Evolutionary conservation across 2,113 vertebrate species (phyloP).

Genomic region (Oceanodroma tethys): DNA sequence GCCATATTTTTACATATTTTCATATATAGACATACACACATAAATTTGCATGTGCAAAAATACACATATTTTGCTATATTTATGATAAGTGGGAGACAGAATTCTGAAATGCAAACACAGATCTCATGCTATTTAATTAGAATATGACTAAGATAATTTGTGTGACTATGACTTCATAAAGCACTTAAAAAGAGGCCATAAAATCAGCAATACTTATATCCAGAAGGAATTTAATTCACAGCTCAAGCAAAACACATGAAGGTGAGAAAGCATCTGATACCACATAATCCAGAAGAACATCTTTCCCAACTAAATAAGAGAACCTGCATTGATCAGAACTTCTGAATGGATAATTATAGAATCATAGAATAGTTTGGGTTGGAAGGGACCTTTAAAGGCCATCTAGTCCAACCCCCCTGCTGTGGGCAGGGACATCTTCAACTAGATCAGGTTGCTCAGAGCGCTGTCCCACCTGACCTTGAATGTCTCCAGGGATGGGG

Average conservation of each 20-base stretch:
- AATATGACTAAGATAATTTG: slow-evolving; percentile 38
- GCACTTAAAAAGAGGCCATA: background rate
- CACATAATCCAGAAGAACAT: background rate
- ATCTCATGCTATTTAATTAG: slow-evolving; percentile 18
- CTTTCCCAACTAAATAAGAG: background rate
- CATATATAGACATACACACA: background rate
- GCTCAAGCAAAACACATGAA: background rate
- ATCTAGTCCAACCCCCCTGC: no score
- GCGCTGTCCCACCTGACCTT: no score
- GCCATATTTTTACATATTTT: slow-evolving; percentile 35
- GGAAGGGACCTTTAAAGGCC: no score
- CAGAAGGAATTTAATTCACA: slow-evolving; percentile 38
- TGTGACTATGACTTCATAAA: slow-evolving; percentile 26
- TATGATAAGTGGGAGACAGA: slow-evolving; percentile 11
- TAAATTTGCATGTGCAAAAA: slow-evolving; percentile 10
- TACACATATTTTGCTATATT: slow-evolving; percentile 18
- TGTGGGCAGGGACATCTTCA: no score
- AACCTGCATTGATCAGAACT: background rate
- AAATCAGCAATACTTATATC: background rate
- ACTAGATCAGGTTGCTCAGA: no score
- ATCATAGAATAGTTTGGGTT: no score
- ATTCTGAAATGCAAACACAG: slow-evolving; percentile 31
- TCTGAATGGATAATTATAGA: background rate
- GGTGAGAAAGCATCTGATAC: background rate
- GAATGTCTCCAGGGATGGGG: no score